Conservation (phyloP, 2,113 vertebrate species). For the Anas platyrhynchos region DNA sequence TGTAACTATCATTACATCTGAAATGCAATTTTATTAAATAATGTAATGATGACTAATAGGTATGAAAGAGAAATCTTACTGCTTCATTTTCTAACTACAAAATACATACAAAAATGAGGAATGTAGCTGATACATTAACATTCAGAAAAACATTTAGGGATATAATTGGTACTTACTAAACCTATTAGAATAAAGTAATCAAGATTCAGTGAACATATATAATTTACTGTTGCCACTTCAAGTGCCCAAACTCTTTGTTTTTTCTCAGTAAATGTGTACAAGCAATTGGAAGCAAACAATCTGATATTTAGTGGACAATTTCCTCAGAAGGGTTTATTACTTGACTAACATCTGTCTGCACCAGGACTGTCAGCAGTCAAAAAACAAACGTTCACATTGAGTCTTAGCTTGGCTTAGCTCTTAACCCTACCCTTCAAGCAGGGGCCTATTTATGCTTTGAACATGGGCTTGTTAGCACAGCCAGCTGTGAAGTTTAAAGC, state of each 20-base stretch:
- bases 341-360: neutral
- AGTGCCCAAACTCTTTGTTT: neutral
- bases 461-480: neutral
- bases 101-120: neutral
- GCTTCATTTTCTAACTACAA: conserved; percentile 30
- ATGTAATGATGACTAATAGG: conserved; percentile 8
- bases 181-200: conserved; percentile 43
- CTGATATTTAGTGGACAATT: neutral
- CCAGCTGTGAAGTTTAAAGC: conserved; percentile 3
- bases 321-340: neutral
- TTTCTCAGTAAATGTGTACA: neutral
- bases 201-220: conserved; percentile 17
- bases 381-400: neutral
- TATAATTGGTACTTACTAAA: conserved; percentile 52
- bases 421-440: neutral
- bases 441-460: neutral
- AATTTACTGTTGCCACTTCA: conserved; percentile 5
- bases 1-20: neutral
- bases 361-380: neutral
- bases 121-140: neutral
- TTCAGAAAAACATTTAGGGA: conserved; percentile 16
- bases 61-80: conserved; percentile 1
- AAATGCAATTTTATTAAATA: neutral
- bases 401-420: neutral
- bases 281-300: neutral